Evolutionary conservation across 2,797 vertebrate species (phyloP), one percentile per base, ranked within the genome.

Genomic region (Sciurus vulgaris): DNA sequence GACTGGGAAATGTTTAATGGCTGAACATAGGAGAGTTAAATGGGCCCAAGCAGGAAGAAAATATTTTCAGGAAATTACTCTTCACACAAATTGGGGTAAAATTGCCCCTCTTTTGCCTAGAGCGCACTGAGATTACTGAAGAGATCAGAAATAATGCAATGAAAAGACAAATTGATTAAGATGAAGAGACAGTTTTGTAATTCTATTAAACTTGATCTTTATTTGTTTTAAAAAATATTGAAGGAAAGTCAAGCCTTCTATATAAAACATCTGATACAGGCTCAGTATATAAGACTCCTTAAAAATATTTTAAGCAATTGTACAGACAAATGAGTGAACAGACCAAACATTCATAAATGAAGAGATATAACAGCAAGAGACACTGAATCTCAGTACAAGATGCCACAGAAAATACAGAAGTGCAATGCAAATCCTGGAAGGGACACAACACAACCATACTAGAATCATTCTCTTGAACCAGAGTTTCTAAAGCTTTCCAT

Each of bases 51-150:
- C 77, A 82, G 73, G 81, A 87, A 87, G 5, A 92, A 38, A 89
- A 92, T 91, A 89, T 82, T 93, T 95, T 97, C 63, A 86, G 59
- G 73, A 95, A 96, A 95, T 96, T 72, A 92, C 59, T 96, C 70
- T 91, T 85, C 77, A 92, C 26, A 86, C 22, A 90, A 91, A 96
- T 93, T 78, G 73, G 67, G 81, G n/a, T 28, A n/a, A 85, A 93
- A 89, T 67, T 83, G 4, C 3, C 82, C 51, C 17, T 95, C 6
- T 2, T 49, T 4, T 63, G 12, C 51, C 72, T 56, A 20, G 1
- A 69, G 41, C 76, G n/a, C 22, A 84, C 3, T 35, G n/a, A n/a
- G 61, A 93, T 89, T 70, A 49, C 86, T 89, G 47, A 93, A 22
- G 41, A 20, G 17, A 85, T 49, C 7, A 26, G 44, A 89, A 85